These are phyloP conservation scores for Chloroceryle aenea DNA, from an alignment of 2,113 vertebrate species.

Conservation along the genomic window DNA sequence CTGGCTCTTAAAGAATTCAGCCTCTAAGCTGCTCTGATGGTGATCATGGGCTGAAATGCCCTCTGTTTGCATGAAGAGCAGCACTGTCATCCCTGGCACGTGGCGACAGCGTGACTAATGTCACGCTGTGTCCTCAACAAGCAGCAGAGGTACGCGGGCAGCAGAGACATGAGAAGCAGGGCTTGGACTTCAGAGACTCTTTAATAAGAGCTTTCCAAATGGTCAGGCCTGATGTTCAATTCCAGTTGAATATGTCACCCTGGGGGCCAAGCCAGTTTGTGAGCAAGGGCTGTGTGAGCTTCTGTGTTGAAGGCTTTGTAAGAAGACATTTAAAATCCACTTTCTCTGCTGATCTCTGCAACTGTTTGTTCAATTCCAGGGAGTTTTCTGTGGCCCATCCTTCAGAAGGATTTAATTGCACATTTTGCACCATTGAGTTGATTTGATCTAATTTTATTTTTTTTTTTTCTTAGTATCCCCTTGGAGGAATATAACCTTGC, in stretches of 20 bases:
- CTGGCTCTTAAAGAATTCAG: neutral
- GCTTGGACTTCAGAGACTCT: neutral
- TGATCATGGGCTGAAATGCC: rapidly evolving
- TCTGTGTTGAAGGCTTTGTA: neutral
- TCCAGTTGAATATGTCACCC: neutral
- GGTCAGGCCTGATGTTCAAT: neutral
- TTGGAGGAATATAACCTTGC: neutral
- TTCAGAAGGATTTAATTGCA: neutral
- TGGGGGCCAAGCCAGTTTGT: neutral
- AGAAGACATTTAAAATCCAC: neutral
- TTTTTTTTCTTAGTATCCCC: neutral
- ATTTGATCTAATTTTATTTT: neutral
- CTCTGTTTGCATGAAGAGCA: neutral
- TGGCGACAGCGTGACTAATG: neutral
- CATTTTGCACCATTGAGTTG: neutral
- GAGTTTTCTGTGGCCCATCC: rapidly evolving
- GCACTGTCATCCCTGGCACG: neutral
- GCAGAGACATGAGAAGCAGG: neutral
- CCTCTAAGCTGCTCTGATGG: neutral
- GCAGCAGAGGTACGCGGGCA: neutral
- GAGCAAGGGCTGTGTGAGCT: neutral
- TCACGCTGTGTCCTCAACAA: neutral
- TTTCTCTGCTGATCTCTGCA: neutral
- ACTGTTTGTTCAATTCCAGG: neutral
- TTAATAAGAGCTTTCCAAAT: neutral